These are phyloP conservation scores for Hemiscyllium ocellatum DNA, from an alignment of 2,113 vertebrate genomes.

Conservation along the genomic window DNA sequence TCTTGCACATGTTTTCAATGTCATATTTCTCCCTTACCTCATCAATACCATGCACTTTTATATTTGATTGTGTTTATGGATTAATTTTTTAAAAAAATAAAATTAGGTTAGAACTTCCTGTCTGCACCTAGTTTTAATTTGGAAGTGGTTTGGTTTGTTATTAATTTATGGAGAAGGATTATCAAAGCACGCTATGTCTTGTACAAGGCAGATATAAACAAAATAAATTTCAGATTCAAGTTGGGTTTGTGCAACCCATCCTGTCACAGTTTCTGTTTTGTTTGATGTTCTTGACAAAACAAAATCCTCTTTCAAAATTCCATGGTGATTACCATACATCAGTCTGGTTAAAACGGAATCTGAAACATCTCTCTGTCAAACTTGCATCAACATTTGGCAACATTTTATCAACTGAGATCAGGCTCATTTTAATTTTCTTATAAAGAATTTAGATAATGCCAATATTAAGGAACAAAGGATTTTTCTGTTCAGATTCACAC, in stretches of 20 bases:
- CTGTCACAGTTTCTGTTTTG: neutral
- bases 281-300: neutral
- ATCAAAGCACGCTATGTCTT: neutral
- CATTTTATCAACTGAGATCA: neutral
- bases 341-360: neutral
- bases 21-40: neutral
- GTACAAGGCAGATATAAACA: too few species aligned
- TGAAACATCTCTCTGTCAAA: neutral
- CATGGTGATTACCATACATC: neutral
- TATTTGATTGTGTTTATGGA: constrained; percentile 13
- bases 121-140: neutral
- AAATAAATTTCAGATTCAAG: neutral
- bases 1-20: constrained; percentile 2
- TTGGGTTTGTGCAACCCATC: neutral
- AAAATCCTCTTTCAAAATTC: neutral
- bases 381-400: neutral
- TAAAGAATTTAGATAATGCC: neutral
- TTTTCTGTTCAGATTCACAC: neutral
- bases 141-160: neutral
- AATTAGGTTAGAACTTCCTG: neutral
- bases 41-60: constrained; percentile 24
- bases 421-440: neutral
- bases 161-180: neutral
- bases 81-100: neutral
- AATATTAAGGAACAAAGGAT: neutral